A percentile compares a stretch with the other conserved stretches of the same genome.
These are phyloP conservation scores for Metopolophium dirhodum DNA, from an alignment of 1,140 invertebrate genomes.

Conservation along the genomic window DNA sequence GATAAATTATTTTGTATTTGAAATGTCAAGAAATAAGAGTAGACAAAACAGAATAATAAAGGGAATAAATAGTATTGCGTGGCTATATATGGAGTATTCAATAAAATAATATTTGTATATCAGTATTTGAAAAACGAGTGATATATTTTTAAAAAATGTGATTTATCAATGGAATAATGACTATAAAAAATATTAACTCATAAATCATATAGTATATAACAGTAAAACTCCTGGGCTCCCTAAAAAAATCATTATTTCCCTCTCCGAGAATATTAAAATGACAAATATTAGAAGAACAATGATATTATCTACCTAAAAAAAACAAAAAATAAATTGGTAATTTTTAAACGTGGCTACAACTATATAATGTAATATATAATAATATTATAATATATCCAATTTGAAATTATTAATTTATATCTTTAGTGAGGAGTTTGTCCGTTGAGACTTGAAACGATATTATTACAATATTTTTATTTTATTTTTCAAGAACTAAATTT, in stretches of 20 bases:
- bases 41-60: not conserved
- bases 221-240: not conserved
- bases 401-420: not conserved
- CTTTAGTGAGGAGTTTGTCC: not conserved
- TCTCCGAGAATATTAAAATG: not conserved
- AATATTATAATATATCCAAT: not conserved
- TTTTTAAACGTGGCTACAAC: not conserved
- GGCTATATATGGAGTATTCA: not conserved
- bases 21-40: not conserved
- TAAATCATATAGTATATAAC: not conserved
- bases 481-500: not conserved
- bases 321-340: not conserved
- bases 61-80: not conserved
- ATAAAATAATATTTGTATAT: not conserved
- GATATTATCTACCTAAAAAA: not conserved
- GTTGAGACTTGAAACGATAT: not conserved
- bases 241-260: not conserved
- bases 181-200: not conserved
- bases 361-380: not conserved
- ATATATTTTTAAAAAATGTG: not conserved
- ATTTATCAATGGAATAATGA: conserved; percentile 21
- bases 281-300: not conserved
- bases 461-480: not conserved
- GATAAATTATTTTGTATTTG: not conserved
- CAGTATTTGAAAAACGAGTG: not conserved